Conservation (phyloP, 2,113 vertebrate genomes). For the Forbesichthys agassizii region DNA sequence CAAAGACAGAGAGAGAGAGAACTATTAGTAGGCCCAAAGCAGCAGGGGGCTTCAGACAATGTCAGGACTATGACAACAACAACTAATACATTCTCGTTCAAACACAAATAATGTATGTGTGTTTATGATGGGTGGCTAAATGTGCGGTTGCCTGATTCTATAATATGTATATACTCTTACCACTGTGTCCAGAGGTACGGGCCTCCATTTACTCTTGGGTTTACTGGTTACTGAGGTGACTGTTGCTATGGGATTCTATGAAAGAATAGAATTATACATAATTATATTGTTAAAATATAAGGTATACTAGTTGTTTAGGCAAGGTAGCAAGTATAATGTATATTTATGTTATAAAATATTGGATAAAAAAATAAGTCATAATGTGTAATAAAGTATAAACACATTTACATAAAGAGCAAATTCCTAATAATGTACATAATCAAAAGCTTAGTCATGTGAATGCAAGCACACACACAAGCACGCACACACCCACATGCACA, state of each 20-base stretch:
- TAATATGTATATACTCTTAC: conserved; percentile 71
- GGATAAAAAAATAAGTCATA: no score
- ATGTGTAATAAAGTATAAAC: neutral
- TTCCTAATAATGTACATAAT: neutral
- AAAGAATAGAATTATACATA: conserved; percentile 51
- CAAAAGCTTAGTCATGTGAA: neutral
- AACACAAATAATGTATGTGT: neutral
- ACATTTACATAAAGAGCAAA: neutral
- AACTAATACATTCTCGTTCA: neutral
- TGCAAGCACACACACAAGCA: neutral
- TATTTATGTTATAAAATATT: neutral
- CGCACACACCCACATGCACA: conserved; percentile 1
- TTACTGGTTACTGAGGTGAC: conserved; percentile 90
- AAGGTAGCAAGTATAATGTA: neutral
- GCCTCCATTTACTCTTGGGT: conserved; percentile 97
- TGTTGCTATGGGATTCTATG: conserved; percentile 88
- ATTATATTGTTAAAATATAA: neutral
- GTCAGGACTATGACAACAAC: neutral
- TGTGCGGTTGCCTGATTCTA: neutral
- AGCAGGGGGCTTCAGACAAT: neutral
- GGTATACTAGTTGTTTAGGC: neutral
- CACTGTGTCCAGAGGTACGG: conserved; percentile 94
- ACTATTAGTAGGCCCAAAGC: neutral
- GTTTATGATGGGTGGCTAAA: neutral
- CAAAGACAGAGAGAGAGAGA: conserved; percentile 10